These are phyloP conservation scores for Gonatopus flavifemur DNA, from an alignment of 1,140 invertebrate species.

Conservation along the genomic window DNA sequence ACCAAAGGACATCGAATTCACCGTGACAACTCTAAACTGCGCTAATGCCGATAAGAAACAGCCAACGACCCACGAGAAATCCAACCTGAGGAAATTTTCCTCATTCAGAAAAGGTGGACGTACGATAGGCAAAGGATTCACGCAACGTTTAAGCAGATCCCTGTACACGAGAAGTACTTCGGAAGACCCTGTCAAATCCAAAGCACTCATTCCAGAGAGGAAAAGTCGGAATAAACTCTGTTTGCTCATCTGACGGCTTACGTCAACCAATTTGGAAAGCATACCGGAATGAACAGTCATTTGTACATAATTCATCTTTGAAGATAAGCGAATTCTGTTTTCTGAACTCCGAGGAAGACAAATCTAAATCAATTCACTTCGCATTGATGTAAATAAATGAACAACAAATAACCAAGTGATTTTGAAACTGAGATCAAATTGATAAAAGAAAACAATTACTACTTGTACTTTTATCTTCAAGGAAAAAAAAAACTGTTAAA, in stretches of 20 bases:
- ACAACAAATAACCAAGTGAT: no score
- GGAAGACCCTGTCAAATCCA: conserved; percentile 50
- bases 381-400: no score
- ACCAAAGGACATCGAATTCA: conserved; percentile 82
- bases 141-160: conserved; percentile 55
- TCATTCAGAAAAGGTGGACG: conserved; percentile 60
- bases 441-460: no score
- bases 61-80: conserved; percentile 40
- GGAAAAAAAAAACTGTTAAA: no score
- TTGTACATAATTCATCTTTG: no score
- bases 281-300: conserved; percentile 56
- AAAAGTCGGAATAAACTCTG: conserved; percentile 55
- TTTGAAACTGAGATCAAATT: no score
- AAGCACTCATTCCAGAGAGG: conserved; percentile 49
- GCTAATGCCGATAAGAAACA: conserved; percentile 53
- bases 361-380: background rate
- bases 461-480: no score
- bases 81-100: conserved; percentile 57
- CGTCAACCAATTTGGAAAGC: conserved; percentile 51
- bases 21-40: conserved; percentile 78
- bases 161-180: conserved; percentile 59
- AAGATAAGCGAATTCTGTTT: background rate
- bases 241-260: conserved; percentile 55
- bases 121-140: conserved; percentile 51
- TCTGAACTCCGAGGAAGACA: no score